Conservation (phyloP, 2,888 invertebrate species). For the Sminthurinus aureus region DNA sequence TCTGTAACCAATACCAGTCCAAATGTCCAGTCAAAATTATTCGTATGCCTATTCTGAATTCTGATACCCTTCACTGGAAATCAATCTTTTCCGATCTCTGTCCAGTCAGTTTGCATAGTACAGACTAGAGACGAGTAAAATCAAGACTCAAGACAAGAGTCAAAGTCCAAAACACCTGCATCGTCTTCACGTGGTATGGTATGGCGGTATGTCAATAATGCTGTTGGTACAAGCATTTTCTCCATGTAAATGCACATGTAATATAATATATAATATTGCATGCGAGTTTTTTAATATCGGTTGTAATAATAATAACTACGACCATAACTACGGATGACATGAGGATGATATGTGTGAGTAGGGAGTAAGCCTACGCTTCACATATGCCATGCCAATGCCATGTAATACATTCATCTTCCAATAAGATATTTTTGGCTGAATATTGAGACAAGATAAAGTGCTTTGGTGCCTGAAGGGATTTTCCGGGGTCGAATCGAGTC, state of each 20-base stretch:
- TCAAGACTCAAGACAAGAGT: neutral
- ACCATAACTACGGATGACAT: too few species aligned
- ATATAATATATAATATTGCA: neutral
- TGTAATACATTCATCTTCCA: neutral
- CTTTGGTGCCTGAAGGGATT: constrained; percentile 18
- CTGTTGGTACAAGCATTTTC: too few species aligned
- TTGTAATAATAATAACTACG: too few species aligned
- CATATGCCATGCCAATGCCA: neutral
- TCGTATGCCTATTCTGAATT: too few species aligned
- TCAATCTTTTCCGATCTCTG: neutral
- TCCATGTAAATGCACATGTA: too few species aligned
- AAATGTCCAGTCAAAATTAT: neutral
- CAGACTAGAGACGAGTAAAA: neutral
- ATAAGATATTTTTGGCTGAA: constrained; percentile 26
- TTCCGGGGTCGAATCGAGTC: constrained; percentile 22
- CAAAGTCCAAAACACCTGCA: neutral
- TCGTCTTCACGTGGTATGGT: neutral
- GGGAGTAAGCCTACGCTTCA: too few species aligned
- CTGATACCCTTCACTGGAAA: neutral
- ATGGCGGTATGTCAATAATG: neutral
- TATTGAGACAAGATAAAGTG: constrained; percentile 21
- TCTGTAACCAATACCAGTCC: neutral
- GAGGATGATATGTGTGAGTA: too few species aligned
- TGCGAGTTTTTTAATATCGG: neutral
- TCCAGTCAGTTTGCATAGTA: neutral